Percentiles rank a stretch among this genome's conserved stretches.
Conservation (phyloP, 2,113 vertebrate genomes). For the Neopipo cinnamomea region DNA sequence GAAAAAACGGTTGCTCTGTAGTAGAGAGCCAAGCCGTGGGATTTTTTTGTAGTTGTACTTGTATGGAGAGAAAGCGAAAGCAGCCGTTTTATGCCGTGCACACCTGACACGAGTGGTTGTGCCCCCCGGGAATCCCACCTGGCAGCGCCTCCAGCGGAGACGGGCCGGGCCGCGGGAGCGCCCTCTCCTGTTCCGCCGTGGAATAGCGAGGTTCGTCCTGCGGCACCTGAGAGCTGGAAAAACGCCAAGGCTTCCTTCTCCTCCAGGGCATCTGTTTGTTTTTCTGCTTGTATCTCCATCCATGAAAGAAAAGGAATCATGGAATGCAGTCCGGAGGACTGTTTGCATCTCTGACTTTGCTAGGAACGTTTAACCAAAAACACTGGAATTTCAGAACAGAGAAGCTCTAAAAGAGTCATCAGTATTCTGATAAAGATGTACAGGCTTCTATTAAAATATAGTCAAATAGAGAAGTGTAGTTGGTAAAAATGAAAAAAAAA, state of each 20-base stretch:
- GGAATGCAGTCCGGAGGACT: background rate
- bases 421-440: background rate
- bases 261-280: background rate
- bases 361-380: background rate
- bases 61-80: background rate
- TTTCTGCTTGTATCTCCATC: background rate
- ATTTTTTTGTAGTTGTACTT: background rate
- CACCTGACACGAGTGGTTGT: fast-evolving
- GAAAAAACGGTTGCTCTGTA: background rate
- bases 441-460: background rate
- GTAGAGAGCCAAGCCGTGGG: background rate
- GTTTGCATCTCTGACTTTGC: background rate
- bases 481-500: background rate
- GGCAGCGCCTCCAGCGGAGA: background rate
- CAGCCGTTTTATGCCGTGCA: fast-evolving
- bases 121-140: background rate
- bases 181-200: background rate
- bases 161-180: background rate
- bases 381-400: background rate
- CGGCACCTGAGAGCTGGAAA: background rate
- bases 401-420: background rate
- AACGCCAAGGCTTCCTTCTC: background rate
- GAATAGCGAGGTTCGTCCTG: background rate
- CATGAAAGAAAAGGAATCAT: background rate
- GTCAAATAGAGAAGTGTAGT: background rate